These are phyloP conservation scores for Halcyon senegalensis DNA, from an alignment of 2,113 vertebrate genomes.

Conservation along the genomic window DNA sequence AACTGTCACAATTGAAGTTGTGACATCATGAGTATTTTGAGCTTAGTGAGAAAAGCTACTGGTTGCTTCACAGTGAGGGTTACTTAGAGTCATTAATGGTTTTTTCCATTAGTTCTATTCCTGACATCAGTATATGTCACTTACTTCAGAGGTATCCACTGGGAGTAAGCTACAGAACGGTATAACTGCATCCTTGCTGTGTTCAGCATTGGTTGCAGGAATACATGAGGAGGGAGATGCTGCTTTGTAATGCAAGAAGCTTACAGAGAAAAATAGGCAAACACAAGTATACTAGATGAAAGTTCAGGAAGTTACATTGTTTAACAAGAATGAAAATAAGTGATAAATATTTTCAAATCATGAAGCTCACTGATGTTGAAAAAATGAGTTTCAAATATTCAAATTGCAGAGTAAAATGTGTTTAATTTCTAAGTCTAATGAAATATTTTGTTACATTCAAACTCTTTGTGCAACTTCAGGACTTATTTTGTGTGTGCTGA, in stretches of 20 bases:
- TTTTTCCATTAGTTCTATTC: background rate
- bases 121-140: fast-evolving
- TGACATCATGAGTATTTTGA: background rate
- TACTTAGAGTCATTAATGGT: background rate
- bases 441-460: background rate
- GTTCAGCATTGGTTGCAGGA: background rate
- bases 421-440: background rate
- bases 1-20: background rate
- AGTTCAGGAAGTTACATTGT: background rate
- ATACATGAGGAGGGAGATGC: background rate
- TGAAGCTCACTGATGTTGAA: background rate
- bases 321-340: background rate
- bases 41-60: background rate
- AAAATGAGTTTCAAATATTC: background rate
- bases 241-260: background rate
- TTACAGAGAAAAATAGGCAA: background rate
- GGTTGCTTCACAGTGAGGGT: background rate
- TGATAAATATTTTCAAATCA: background rate
- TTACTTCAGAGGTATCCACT: background rate
- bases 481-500: background rate
- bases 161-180: background rate
- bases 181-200: background rate
- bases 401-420: background rate
- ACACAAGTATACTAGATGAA: background rate
- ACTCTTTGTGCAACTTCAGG: background rate